Evolutionary conservation across 2,113 vertebrate genomes (phyloP).

Genomic region (Mellivora capensis): DNA sequence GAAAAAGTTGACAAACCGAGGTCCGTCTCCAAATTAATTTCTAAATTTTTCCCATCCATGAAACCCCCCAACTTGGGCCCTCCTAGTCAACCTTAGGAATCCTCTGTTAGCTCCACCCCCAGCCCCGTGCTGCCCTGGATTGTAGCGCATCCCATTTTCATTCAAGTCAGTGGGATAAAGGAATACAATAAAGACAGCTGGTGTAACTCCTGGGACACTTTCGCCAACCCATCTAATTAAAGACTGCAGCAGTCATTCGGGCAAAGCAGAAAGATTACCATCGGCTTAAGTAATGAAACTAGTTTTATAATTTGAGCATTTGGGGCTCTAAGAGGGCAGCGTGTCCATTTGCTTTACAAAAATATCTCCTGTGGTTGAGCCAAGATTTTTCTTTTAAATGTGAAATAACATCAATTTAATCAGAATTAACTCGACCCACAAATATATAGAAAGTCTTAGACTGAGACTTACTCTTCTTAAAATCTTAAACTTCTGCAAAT

Average conservation of each 20-base stretch:
- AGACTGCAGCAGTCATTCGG: conserved; percentile 11
- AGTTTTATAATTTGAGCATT: conserved; percentile 31
- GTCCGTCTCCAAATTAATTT: background rate
- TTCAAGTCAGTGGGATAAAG: conserved; percentile 1
- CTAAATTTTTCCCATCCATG: background rate
- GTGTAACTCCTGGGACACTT: conserved; percentile 40
- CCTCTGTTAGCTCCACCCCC: background rate
- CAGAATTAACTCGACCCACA: background rate
- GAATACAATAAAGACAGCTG: background rate
- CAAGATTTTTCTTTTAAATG: conserved; percentile 37
- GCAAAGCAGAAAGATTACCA: conserved; percentile 24
- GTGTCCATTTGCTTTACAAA: conserved; percentile 27
- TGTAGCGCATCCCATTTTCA: background rate
- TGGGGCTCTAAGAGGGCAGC: background rate
- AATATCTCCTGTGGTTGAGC: background rate
- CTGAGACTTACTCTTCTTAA: background rate
- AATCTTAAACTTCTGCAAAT: background rate
- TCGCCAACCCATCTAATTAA: conserved; percentile 42
- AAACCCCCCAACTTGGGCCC: background rate
- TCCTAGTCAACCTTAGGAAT: background rate
- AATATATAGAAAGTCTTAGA: background rate
- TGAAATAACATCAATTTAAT: background rate
- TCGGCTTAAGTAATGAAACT: background rate
- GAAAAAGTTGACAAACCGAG: background rate
- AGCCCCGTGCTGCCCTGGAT: background rate